Percentiles rank a stretch among this genome's conserved stretches.
These are phyloP conservation scores for Drosophila macrospina DNA, from an alignment of 2,888 invertebrate genomes.

Conservation along the genomic window DNA sequence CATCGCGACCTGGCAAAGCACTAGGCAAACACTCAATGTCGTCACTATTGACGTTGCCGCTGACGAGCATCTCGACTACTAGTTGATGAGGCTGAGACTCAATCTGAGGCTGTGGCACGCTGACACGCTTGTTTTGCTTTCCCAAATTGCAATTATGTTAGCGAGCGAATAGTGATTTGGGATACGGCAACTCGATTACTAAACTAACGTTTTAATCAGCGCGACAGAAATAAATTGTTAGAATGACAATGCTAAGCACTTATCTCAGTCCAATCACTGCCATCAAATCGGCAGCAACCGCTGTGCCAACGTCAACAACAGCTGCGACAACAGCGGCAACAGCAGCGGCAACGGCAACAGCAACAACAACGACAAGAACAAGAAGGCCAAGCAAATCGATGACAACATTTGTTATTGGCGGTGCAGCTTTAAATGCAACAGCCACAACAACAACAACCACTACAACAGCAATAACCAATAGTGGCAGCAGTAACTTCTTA, in stretches of 20 bases:
- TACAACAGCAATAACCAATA: conserved; percentile 29
- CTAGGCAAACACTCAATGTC: conserved; percentile 52
- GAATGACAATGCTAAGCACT: conserved; percentile 58
- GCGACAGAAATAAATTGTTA: conserved; percentile 42
- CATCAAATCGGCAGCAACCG: conserved; percentile 33
- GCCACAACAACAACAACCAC: conserved; percentile 36
- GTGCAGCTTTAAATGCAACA: conserved; percentile 52
- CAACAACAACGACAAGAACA: conserved; percentile 32
- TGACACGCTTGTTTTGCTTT: conserved; percentile 63
- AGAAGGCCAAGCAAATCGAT: conserved; percentile 66
- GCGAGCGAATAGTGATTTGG: conserved; percentile 45
- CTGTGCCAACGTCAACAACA: conserved; percentile 28
- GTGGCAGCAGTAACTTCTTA: conserved; percentile 22
- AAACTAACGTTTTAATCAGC: conserved; percentile 47
- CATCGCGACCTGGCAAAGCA: conserved; percentile 23
- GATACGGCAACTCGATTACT: conserved; percentile 14
- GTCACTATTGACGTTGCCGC: conserved; percentile 31
- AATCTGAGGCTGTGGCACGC: conserved; percentile 15
- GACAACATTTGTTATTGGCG: conserved; percentile 65
- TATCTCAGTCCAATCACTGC: conserved; percentile 39
- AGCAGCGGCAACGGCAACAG: conserved; percentile 35
- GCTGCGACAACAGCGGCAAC: conserved; percentile 40
- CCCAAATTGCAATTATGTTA: conserved; percentile 73
- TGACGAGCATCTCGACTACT: conserved; percentile 31
- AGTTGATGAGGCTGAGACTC: conserved; percentile 42